These are phyloP conservation scores for Mareca strepera DNA, from an alignment of 2,797 vertebrate genomes.

Conservation along the genomic window DNA sequence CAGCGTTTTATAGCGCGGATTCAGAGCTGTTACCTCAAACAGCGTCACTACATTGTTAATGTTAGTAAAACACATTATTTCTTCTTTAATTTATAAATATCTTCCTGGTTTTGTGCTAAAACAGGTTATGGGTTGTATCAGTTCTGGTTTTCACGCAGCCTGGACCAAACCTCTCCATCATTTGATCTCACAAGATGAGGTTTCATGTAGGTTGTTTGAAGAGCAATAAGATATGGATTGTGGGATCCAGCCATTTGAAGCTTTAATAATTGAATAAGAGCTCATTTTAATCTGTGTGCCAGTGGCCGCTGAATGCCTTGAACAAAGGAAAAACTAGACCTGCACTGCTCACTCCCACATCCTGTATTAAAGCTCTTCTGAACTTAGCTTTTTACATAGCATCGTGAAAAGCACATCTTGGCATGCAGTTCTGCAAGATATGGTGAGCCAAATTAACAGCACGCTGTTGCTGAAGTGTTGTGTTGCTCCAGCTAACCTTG, in stretches of 20 bases:
- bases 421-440: not conserved
- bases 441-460: not conserved
- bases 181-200: not conserved
- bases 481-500: not conserved
- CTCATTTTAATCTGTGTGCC: not conserved
- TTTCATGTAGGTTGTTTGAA: not conserved
- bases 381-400: not conserved
- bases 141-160: not conserved
- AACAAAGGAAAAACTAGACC: not conserved
- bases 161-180: not conserved
- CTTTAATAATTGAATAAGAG: not conserved
- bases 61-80: not conserved
- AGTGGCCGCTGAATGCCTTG: not conserved
- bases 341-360: not conserved
- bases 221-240: not conserved
- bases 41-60: not conserved
- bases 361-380: not conserved
- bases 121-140: not conserved
- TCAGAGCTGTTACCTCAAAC: not conserved
- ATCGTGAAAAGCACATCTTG: not conserved
- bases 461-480: not conserved
- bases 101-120: not conserved
- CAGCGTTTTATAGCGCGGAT: rapidly evolving
- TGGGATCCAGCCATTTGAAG: not conserved
- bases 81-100: not conserved